These are phyloP conservation scores for Corydoras sp. DNA, from an alignment of 2,113 vertebrate species.

Conservation along the genomic window DNA sequence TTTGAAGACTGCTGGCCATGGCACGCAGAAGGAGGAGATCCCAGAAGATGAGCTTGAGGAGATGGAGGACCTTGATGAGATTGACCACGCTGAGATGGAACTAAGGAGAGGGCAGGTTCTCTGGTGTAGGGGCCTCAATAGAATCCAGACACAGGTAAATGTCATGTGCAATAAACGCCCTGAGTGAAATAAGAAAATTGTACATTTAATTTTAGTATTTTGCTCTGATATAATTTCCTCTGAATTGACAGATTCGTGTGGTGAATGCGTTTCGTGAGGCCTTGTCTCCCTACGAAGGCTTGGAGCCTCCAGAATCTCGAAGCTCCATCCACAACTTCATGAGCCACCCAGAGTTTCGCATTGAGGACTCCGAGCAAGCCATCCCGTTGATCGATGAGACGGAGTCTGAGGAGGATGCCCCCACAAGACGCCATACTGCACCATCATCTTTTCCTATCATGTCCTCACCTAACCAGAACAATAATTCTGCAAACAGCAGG, in stretches of 20 bases:
- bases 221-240: neutral
- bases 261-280: conserved; percentile 97
- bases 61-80: conserved; percentile 81
- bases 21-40: conserved; percentile 91
- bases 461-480: conserved; percentile 77
- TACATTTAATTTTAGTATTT: neutral
- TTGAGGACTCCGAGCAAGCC: conserved; percentile 86
- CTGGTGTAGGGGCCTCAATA: conserved; percentile 94
- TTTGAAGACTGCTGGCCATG: conserved; percentile 89
- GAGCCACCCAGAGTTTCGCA: conserved; percentile 93
- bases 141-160: conserved; percentile 94
- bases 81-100: conserved; percentile 93
- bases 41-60: conserved; percentile 82
- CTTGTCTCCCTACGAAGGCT: conserved; percentile 81
- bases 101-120: conserved; percentile 86
- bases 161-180: neutral
- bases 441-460: conserved; percentile 23
- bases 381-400: conserved; percentile 95
- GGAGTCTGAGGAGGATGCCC: conserved; percentile 86
- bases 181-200: too few species aligned
- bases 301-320: conserved; percentile 90
- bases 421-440: conserved; percentile 79
- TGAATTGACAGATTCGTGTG: conserved; percentile 84
- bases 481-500: conserved; percentile 81
- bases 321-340: conserved; percentile 99